Percentiles rank a stretch among this genome's conserved stretches.
These are phyloP conservation scores for Crocodylus rhombifer DNA, from an alignment of 2,797 vertebrate genomes.

Conservation along the genomic window DNA sequence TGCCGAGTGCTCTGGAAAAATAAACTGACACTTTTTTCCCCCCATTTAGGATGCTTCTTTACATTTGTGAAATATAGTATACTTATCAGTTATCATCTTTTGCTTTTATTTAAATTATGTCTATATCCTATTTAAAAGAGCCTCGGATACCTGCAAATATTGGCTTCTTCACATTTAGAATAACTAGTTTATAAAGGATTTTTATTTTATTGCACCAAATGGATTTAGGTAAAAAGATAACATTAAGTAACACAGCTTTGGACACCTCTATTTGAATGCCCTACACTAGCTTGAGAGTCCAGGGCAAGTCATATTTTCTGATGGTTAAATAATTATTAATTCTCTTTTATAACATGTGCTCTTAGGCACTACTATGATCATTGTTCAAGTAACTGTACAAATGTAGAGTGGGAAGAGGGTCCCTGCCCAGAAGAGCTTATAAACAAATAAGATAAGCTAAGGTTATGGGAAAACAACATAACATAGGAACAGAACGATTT, in stretches of 20 bases:
- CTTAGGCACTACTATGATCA: not conserved
- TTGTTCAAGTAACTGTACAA: not conserved
- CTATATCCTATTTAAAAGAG: not conserved
- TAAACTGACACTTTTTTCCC: not conserved
- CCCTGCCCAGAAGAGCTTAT: not conserved
- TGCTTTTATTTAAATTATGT: no score
- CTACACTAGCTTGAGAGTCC: not conserved
- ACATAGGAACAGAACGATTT: not conserved
- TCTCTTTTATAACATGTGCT: not conserved
- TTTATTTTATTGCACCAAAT: accelerated
- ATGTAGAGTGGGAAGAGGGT: not conserved
- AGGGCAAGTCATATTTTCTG: not conserved
- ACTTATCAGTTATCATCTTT: no score
- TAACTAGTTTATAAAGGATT: not conserved
- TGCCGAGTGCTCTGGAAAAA: not conserved
- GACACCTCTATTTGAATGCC: not conserved
- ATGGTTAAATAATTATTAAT: not conserved
- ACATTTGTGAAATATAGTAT: not conserved
- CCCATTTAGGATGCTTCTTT: not conserved
- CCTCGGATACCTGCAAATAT: not conserved
- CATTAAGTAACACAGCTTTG: not conserved
- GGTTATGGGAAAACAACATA: not conserved
- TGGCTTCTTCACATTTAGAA: not conserved
- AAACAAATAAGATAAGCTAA: not conserved
- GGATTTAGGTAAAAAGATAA: accelerated